These are phyloP conservation scores for Phataginus tricuspis DNA, from an alignment of 2,797 vertebrate species.

Conservation along the genomic window DNA sequence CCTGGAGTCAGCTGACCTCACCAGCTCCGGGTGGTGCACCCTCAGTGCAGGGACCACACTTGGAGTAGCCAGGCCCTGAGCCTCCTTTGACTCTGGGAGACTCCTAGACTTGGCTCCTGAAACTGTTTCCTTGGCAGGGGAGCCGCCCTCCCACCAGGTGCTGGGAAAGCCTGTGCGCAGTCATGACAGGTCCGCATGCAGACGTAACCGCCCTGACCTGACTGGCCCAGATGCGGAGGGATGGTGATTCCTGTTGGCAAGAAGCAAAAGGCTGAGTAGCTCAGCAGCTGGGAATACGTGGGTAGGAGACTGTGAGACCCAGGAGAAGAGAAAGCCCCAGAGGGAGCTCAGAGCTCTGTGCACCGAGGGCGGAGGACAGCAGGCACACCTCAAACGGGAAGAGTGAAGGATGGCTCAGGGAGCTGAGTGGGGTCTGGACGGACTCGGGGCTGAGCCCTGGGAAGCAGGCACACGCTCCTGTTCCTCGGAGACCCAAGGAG, in stretches of 20 bases:
- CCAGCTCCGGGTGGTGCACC: rapidly evolving
- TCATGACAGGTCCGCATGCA: rapidly evolving
- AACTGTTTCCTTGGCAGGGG: rapidly evolving
- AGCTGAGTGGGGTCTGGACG: rapidly evolving
- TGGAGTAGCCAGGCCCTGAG: background rate
- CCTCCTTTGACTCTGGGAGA: no score
- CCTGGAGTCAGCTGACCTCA: rapidly evolving
- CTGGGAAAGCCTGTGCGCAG: rapidly evolving
- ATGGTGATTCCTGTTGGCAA: rapidly evolving
- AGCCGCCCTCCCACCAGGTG: rapidly evolving
- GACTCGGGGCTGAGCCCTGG: background rate
- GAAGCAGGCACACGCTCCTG: background rate
- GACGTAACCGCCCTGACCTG: no score
- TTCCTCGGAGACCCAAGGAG: background rate
- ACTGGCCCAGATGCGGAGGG: no score
- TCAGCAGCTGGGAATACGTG: rapidly evolving
- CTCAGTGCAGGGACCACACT: rapidly evolving
- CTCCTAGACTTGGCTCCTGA: background rate
- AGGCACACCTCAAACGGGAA: rapidly evolving
- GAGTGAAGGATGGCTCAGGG: background rate
- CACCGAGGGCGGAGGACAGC: rapidly evolving
- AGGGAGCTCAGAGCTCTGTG: background rate
- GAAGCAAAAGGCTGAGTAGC: background rate
- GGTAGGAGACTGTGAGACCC: background rate
- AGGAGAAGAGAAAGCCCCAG: no score